Evolutionary conservation across 2,888 invertebrate species (phyloP).

Genomic region (Halictus quadricinctus): DNA sequence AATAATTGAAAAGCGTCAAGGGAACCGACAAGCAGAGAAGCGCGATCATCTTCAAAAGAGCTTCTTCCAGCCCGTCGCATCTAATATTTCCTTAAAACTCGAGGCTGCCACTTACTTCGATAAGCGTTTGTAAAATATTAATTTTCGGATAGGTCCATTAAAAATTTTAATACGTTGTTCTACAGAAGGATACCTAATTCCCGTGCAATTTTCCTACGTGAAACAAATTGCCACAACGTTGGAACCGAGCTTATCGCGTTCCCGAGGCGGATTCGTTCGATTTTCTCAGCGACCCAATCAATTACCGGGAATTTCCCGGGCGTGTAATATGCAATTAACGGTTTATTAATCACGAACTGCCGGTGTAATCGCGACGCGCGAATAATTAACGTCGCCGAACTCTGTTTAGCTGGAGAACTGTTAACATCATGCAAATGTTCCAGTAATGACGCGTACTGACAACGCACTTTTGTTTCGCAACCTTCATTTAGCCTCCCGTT

Average conservation of each 20-base stretch:
- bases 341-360: constrained; percentile 56
- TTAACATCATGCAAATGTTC: constrained; percentile 63
- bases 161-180: not conserved
- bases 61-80: not conserved
- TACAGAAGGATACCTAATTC: not conserved
- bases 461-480: constrained; percentile 65
- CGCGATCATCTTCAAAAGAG: not conserved
- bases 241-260: constrained; percentile 14
- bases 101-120: not conserved
- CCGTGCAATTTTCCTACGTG: not conserved
- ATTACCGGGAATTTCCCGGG: constrained; percentile 47
- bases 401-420: constrained; percentile 54
- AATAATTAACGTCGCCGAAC: constrained; percentile 61
- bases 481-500: constrained; percentile 62
- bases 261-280: constrained; percentile 22
- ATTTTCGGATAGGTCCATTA: not conserved
- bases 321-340: constrained; percentile 51
- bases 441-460: constrained; percentile 64
- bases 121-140: not conserved
- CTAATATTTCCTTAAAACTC: not conserved
- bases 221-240: not conserved
- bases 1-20: not conserved
- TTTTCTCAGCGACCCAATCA: constrained; percentile 35
- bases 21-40: not conserved
- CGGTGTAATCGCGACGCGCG: constrained; percentile 51